Conservation (phyloP, 2,113 vertebrate species). For the Cyphomyrus plagiostoma region DNA sequence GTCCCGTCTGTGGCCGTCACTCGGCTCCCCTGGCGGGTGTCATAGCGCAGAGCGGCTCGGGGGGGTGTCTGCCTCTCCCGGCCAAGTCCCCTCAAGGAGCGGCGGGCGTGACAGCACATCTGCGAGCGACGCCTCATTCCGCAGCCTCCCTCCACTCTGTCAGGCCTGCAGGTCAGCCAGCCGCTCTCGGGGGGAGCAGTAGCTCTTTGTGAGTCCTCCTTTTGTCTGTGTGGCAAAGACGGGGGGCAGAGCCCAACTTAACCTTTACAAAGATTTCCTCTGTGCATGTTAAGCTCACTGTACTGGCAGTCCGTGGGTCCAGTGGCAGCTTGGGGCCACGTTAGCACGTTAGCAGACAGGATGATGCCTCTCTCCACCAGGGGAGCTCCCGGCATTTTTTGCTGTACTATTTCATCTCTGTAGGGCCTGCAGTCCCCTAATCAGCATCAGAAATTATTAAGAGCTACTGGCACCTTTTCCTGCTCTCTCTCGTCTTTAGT, state of each 20-base stretch:
- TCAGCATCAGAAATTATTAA: not conserved
- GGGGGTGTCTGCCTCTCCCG: not conserved
- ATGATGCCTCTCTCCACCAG: not conserved
- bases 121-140: not conserved
- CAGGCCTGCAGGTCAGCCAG: conserved; percentile 4
- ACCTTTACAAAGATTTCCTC: conserved; percentile 1
- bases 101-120: conserved; percentile 13
- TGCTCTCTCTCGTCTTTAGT: not conserved
- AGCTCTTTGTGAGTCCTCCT: not conserved
- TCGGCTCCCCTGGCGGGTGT: conserved; percentile 14
- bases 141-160: not conserved
- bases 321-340: not conserved
- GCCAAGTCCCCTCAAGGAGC: conserved; percentile 21
- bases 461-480: not conserved
- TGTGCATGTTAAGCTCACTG: not conserved
- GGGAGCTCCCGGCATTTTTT: not conserved
- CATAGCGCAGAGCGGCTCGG: not conserved
- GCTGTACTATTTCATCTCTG: not conserved
- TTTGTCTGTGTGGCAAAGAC: not conserved
- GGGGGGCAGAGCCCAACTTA: not conserved
- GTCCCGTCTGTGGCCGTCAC: conserved; percentile 4
- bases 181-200: not conserved
- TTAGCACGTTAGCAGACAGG: not conserved
- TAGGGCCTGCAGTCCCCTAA: not conserved
- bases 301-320: not conserved